Evolutionary conservation across 1,140 invertebrate genomes (phyloP), one percentile per base, ranked within the genome.

Genomic region (Aphaenogaster ashmeadi): DNA sequence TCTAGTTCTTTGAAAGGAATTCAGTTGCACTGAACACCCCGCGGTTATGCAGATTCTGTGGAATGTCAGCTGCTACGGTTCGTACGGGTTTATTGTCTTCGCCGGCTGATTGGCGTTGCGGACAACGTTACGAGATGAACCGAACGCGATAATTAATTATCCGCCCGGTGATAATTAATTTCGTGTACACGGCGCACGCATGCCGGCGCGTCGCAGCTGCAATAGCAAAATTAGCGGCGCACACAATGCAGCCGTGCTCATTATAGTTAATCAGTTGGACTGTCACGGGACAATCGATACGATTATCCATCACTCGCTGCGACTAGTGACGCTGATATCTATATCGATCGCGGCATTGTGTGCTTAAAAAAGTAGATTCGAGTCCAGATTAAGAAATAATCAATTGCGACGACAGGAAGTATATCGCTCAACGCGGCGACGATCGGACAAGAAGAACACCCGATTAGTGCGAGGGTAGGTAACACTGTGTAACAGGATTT

Each of bases 121-220:
- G 52, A 71, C 69, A 72, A 72, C 38, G 27, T 83, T 58, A 83
- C 80, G 58, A 74, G 54, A 33, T 81, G 50, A 56, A 71, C 21
- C 38, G 11, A 81, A 71, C 36, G 38, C 44, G n/a, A 64, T 84
- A 84, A 84, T 84, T 84, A 84, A 84, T 74, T 84, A 84, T 84
- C 60, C 41, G 27, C 54, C 47, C 27, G 41, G n/a, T 74, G 69
- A 84, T 84, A 84, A 84, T 84, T 84, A 74, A 84, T 74, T 84
- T 72, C 36, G 52, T 38, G 41, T 58, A 38, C 41, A 72, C 64
- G n/a, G 13, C 33, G 36, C 44, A 81, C 67, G 41, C 52, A 27
- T 38, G 50, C 21, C 64, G 52, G 33, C 52, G 79, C 44, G 41
- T 50, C 21, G 66, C 41, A 72, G 52, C 41, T 47, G 52, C 67